These are phyloP conservation scores for Hydropotes inermis DNA, from an alignment of 2,113 vertebrate genomes.

Conservation along the genomic window DNA sequence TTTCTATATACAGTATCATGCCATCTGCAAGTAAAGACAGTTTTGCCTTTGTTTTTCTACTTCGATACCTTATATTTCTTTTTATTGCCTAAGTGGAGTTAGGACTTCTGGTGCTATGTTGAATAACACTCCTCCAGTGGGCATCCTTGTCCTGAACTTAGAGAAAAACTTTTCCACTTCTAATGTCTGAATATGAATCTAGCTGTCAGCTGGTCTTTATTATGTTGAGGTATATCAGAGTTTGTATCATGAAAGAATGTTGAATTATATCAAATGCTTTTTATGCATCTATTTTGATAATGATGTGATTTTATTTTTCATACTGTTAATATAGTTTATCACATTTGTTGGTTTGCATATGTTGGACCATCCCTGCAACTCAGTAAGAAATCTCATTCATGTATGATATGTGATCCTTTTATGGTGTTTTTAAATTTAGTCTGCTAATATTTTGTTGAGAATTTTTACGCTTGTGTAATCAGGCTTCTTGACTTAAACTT, in stretches of 20 bases:
- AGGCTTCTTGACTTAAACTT: not conserved
- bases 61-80: not conserved
- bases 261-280: not conserved
- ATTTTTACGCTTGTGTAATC: not conserved
- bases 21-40: not conserved
- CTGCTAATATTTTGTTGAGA: not conserved
- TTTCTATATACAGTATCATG: not conserved
- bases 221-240: not conserved
- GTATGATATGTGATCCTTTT: not conserved
- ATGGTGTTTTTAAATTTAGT: not conserved
- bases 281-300: not conserved
- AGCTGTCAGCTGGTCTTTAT: not conserved
- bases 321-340: not conserved
- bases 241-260: not conserved
- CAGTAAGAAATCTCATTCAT: not conserved
- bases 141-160: not conserved
- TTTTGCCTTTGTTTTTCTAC: not conserved
- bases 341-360: not conserved
- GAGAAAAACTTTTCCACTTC: not conserved
- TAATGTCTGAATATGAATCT: not conserved
- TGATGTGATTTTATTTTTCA: not conserved
- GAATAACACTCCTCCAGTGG: not conserved
- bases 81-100: not conserved
- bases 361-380: not conserved
- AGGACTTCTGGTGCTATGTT: not conserved